Evolutionary conservation across 92 coral and sea anemone species (phyloP).

Genomic region (Blastomussa wellsi): DNA sequence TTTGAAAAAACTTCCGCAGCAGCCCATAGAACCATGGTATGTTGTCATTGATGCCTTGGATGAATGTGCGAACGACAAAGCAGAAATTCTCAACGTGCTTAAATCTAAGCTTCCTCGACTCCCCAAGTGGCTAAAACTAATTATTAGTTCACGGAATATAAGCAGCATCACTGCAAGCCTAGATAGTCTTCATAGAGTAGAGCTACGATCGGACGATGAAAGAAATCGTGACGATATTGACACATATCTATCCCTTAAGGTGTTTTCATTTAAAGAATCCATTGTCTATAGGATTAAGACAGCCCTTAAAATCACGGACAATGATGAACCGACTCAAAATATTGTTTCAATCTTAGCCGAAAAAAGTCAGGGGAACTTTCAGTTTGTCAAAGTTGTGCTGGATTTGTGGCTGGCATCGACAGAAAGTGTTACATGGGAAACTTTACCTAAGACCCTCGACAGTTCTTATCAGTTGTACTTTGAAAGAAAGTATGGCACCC

Average conservation of each 20-base stretch:
- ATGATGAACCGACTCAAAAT: conserved; percentile 23
- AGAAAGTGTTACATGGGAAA: not conserved
- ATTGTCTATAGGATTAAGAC: conserved; percentile 1
- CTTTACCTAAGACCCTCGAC: conserved; percentile 40
- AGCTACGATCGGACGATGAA: conserved; percentile 53
- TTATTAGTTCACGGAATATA: conserved; percentile 77
- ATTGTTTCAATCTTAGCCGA: conserved; percentile 38
- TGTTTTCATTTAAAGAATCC: conserved; percentile 19
- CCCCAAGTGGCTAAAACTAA: conserved; percentile 85
- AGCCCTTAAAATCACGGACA: conserved; percentile 16
- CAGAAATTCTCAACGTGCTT: conserved; percentile 59
- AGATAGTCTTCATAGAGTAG: conserved; percentile 44
- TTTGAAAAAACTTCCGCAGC: conserved; percentile 38
- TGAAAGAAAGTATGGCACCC: conserved; percentile 28
- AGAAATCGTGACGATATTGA: conserved; percentile 70
- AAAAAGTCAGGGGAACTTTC: conserved; percentile 75
- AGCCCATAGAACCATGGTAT: conserved; percentile 39
- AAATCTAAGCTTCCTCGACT: conserved; percentile 50
- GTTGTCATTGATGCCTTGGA: conserved; percentile 83
- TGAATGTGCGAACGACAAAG: conserved; percentile 68
- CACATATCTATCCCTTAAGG: conserved; percentile 44
- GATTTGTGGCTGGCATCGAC: conserved; percentile 29
- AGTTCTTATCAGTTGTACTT: conserved; percentile 36
- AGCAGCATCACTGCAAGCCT: conserved; percentile 48
- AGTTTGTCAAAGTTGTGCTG: conserved; percentile 67